Percentiles rank a stretch among this genome's conserved stretches.
These are phyloP conservation scores for rabbit (Oryctolagus cuniculus) DNA, from an alignment of 2,113 vertebrate genomes.

Conservation along the genomic window DNA sequence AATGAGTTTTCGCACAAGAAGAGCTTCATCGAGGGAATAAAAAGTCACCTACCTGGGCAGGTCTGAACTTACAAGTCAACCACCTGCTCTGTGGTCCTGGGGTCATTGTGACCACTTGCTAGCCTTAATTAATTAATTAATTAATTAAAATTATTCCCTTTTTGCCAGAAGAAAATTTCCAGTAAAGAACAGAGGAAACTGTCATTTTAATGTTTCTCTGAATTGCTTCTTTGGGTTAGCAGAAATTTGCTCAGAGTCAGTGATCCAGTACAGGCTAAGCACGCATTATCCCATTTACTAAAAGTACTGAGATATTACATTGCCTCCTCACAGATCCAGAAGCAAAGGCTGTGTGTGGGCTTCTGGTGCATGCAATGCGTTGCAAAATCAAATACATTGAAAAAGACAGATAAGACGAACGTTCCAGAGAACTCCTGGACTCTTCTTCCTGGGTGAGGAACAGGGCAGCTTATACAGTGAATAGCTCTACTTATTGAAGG, in stretches of 20 bases:
- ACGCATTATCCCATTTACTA: slow-evolving; percentile 55
- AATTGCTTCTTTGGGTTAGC: neutral
- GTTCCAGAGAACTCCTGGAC: slow-evolving; percentile 59
- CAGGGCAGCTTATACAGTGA: slow-evolving; percentile 19
- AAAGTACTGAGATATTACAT: slow-evolving; percentile 79
- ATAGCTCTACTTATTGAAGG: slow-evolving; percentile 73
- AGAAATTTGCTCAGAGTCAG: neutral
- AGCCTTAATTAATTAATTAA: neutral
- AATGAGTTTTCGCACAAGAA: neutral
- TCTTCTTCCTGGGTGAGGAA: neutral
- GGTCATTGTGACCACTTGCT: neutral
- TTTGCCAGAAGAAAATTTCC: neutral
- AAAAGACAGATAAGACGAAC: slow-evolving; percentile 79
- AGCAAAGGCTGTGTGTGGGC: slow-evolving; percentile 77
- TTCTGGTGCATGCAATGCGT: slow-evolving; percentile 78
- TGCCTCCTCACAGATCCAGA: slow-evolving; percentile 77
- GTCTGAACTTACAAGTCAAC: neutral
- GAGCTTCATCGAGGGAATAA: neutral
- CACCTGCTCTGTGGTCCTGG: neutral
- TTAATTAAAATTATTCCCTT: neutral
- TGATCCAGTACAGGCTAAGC: neutral
- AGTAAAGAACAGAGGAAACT: neutral
- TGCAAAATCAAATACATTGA: slow-evolving; percentile 42
- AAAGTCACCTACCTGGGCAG: neutral
- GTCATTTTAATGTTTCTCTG: slow-evolving; percentile 39